Evolutionary conservation across 2,888 invertebrate genomes (phyloP), one percentile per base, ranked within the genome.

Genomic region (Hyalella azteca): DNA sequence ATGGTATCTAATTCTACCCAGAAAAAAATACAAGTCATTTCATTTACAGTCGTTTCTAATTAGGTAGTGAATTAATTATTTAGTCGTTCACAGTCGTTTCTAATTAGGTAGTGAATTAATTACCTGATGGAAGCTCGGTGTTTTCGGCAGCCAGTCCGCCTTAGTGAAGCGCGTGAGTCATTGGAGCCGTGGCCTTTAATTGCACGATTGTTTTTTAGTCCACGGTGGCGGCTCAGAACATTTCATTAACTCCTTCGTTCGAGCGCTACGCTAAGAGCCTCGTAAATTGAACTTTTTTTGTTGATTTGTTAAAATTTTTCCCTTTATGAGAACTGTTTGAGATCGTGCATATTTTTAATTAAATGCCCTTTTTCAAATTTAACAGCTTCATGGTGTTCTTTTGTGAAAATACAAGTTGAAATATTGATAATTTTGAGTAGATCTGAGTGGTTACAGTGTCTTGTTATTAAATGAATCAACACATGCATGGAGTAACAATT

Each of bases 281-380:
- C 66, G 13, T 66, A 66, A 66, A 66, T 66, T 66, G 66, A 36
- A n/a, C n/a, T n/a, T 15, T 36, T 66, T 66, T 66, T 66, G 66
- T 66, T 29, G 66, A 19, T 66, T n/a, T n/a, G n/a, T n/a, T n/a
- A n/a, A n/a, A n/a, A n/a, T n/a, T n/a, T n/a, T n/a, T n/a, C n/a
- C n/a, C n/a, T n/a, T n/a, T n/a, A n/a, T n/a, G n/a, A n/a, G n/a
- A n/a, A n/a, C n/a, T n/a, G n/a, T n/a, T n/a, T n/a, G n/a, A n/a
- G n/a, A n/a, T n/a, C n/a, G n/a, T n/a, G n/a, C n/a, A n/a, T n/a
- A n/a, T n/a, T n/a, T n/a, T n/a, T n/a, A n/a, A n/a, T n/a, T n/a
- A n/a, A n/a, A n/a, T n/a, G n/a, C n/a, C n/a, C n/a, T n/a, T n/a
- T n/a, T n/a, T n/a, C n/a, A n/a, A n/a, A n/a, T n/a, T n/a, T n/a